Evolutionary conservation across 2,888 invertebrate species (phyloP).

Genomic region (Anticlea derivata): DNA sequence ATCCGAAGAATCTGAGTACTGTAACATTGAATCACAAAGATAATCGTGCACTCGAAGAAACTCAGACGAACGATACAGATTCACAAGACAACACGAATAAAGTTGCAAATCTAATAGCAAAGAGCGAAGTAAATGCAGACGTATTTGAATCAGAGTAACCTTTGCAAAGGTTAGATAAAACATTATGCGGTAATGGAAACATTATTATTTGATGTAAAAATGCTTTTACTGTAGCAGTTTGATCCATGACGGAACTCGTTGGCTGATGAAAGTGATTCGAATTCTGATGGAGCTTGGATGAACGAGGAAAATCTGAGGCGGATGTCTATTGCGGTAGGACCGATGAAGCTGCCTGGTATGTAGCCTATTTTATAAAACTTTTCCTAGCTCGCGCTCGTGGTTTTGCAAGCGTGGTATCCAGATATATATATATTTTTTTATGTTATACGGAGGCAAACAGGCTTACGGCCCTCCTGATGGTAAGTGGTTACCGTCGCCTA

Average conservation of each 20-base stretch:
- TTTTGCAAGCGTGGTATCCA: too few species aligned
- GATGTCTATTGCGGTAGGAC: slow-evolving; percentile 4
- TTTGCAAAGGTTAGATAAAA: slow-evolving; percentile 58
- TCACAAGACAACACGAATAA: slow-evolving; percentile 12
- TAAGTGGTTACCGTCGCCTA: too few species aligned
- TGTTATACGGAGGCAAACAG: too few species aligned
- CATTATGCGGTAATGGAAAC: slow-evolving; percentile 44
- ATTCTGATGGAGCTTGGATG: slow-evolving; percentile 39
- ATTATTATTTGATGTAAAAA: slow-evolving; percentile 45
- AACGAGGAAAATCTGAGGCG: slow-evolving; percentile 23
- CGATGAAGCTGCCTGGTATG: slow-evolving; percentile 29
- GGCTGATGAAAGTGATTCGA: slow-evolving; percentile 49
- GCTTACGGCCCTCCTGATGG: too few species aligned
- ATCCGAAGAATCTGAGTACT: slow-evolving; percentile 20
- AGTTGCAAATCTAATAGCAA: slow-evolving; percentile 17
- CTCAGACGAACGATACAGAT: slow-evolving; percentile 6
- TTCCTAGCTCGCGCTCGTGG: neutral
- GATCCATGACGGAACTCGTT: slow-evolving; percentile 44
- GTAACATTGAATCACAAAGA: slow-evolving; percentile 15
- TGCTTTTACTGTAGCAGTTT: slow-evolving; percentile 41
- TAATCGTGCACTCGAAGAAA: slow-evolving; percentile 1
- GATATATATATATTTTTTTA: too few species aligned
- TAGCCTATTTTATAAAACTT: neutral
- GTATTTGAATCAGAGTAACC: slow-evolving; percentile 50
- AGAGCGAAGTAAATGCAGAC: slow-evolving; percentile 32